phyloP scores from a whole-genome alignment of 2,888 invertebrate species.

The Escarpia spicata region DNA sequence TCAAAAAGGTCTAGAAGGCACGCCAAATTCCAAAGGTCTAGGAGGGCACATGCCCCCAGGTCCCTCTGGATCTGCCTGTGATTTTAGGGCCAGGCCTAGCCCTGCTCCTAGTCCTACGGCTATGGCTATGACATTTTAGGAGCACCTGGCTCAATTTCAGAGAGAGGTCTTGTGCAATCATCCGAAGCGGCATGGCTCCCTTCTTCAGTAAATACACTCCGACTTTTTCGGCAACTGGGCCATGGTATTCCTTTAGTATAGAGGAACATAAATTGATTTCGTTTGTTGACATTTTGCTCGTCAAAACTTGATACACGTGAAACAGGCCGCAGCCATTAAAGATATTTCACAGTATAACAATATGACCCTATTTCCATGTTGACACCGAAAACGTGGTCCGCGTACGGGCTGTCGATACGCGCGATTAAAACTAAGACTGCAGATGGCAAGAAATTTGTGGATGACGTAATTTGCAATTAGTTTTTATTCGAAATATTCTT shows the following conservation, averaged over 20 bases:
- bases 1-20: too few species aligned
- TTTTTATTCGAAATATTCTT: too few species aligned
- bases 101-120: too few species aligned
- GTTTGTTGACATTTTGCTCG: slow-evolving; percentile 47
- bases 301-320: slow-evolving; percentile 21
- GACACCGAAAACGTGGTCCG: background rate
- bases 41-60: too few species aligned
- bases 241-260: slow-evolving; percentile 79
- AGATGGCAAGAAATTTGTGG: too few species aligned
- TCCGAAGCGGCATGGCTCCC: slow-evolving; percentile 75
- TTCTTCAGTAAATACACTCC: slow-evolving; percentile 77
- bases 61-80: too few species aligned
- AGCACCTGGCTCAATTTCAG: slow-evolving; percentile 59
- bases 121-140: background rate
- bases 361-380: background rate
- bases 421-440: too few species aligned
- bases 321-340: slow-evolving; percentile 17
- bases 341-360: background rate
- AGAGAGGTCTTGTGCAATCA: slow-evolving; percentile 74
- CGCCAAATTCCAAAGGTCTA: too few species aligned
- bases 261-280: slow-evolving; percentile 47
- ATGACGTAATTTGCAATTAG: too few species aligned
- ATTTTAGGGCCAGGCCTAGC: too few species aligned
- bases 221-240: slow-evolving; percentile 79
- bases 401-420: background rate